Conservation (phyloP, 2,797 vertebrate species). For the Acropternis orthonyx region DNA sequence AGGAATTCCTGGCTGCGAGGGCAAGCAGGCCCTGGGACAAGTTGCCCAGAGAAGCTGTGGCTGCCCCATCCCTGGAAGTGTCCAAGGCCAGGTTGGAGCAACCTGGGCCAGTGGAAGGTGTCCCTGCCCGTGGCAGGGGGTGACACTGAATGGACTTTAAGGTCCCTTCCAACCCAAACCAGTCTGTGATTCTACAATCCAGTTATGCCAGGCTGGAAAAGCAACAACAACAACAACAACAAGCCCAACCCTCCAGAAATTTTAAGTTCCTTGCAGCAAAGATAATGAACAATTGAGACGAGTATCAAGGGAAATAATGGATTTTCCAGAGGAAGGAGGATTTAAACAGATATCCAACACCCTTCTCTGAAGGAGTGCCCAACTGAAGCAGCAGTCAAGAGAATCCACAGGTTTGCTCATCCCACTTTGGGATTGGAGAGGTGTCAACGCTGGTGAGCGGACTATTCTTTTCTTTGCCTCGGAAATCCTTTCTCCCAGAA, state of each 20-base stretch:
- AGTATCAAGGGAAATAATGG: background rate
- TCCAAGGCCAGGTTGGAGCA: background rate
- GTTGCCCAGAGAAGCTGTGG: background rate
- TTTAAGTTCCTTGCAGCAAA: background rate
- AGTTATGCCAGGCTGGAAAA: background rate
- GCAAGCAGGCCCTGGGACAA: rapidly evolving
- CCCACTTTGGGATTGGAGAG: rapidly evolving
- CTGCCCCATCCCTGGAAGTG: background rate
- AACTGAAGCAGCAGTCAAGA: background rate
- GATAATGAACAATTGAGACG: background rate
- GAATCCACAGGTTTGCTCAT: rapidly evolving
- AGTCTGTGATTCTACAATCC: background rate
- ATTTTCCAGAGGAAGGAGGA: background rate
- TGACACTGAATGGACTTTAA: background rate
- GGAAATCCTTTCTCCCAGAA: background rate
- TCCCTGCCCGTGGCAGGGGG: background rate
- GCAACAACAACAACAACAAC: background rate
- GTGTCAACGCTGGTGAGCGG: rapidly evolving
- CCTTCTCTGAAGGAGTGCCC: rapidly evolving
- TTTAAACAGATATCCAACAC: background rate
- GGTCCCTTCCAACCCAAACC: background rate
- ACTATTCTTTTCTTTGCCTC: rapidly evolving
- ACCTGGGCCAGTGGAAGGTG: rapidly evolving
- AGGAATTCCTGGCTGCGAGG: rapidly evolving
- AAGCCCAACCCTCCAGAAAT: rapidly evolving